phyloP scores from a whole-genome alignment of 1,140 invertebrate species.

The Drosophila obscura region DNA sequence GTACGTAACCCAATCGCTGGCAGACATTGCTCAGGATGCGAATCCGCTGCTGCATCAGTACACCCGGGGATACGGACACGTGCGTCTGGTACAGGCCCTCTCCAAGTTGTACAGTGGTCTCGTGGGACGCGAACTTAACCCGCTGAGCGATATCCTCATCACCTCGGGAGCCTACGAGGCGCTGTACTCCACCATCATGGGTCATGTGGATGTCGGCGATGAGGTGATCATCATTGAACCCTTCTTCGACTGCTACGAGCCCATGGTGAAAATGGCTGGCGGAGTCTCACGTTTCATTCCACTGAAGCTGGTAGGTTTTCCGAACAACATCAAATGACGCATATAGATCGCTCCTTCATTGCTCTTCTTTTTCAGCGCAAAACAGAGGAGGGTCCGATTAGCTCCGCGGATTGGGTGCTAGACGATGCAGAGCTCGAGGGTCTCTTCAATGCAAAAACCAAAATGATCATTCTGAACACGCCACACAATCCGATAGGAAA shows the following conservation, averaged over 20 bases:
- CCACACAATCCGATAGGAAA: conserved; percentile 98
- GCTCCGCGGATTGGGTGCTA: conserved; percentile 95
- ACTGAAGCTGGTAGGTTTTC: conserved; percentile 88
- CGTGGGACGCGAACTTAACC: conserved; percentile 90
- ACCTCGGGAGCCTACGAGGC: conserved; percentile 97
- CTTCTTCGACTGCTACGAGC: conserved; percentile 98
- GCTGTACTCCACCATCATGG: conserved; percentile 92
- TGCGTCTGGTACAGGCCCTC: conserved; percentile 93
- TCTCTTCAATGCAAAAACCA: conserved; percentile 96
- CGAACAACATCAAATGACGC: too few species aligned
- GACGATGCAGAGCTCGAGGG: conserved; percentile 92
- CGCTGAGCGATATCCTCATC: conserved; percentile 93
- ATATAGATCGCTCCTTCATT: conserved; percentile 1
- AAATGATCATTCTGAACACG: conserved; percentile 97
- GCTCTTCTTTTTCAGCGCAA: conserved; percentile 34
- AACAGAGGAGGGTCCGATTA: conserved; percentile 73
- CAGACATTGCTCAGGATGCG: conserved; percentile 87
- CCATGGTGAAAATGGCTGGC: conserved; percentile 95
- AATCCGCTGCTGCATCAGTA: conserved; percentile 96
- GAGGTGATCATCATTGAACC: conserved; percentile 99
- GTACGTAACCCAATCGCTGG: conserved; percentile 92
- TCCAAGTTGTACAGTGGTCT: conserved; percentile 93
- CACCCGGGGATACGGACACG: conserved; percentile 95
- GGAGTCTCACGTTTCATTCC: conserved; percentile 95
- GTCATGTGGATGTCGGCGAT: conserved; percentile 92